These are phyloP conservation scores for Agelastica alni DNA, from an alignment of 2,888 invertebrate genomes.

Conservation along the genomic window DNA sequence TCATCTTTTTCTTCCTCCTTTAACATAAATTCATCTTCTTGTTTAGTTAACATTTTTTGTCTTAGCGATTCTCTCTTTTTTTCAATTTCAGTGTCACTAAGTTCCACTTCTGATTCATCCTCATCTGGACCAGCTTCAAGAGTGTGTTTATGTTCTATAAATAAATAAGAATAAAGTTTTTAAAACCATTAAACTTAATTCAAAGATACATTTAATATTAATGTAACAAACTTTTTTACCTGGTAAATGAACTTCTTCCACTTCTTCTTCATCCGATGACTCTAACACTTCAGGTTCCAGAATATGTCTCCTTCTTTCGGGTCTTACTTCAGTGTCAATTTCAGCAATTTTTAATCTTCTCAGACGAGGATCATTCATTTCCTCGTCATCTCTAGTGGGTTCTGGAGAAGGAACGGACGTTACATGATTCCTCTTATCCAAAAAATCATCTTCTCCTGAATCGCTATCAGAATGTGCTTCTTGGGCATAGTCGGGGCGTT, in stretches of 20 bases:
- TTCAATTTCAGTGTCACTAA: slow-evolving; percentile 86
- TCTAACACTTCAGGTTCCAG: slow-evolving; percentile 72
- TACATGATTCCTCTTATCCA: slow-evolving; percentile 64
- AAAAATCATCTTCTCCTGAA: slow-evolving; percentile 85
- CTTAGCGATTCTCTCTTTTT: slow-evolving; percentile 72
- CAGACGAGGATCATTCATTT: slow-evolving; percentile 81
- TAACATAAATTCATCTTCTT: slow-evolving; percentile 75
- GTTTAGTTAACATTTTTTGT: slow-evolving; percentile 68
- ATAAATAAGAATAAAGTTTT: no score
- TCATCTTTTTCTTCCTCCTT: slow-evolving; percentile 76
- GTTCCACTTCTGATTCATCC: slow-evolving; percentile 79
- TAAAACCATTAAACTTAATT: no score
- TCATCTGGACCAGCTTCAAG: slow-evolving; percentile 57
- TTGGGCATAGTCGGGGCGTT: slow-evolving; percentile 95
- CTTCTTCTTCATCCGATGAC: slow-evolving; percentile 62
- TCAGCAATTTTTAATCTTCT: slow-evolving; percentile 67
- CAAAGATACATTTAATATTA: no score
- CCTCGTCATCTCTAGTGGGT: slow-evolving; percentile 48
- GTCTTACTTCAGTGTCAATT: slow-evolving; percentile 58
- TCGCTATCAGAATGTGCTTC: slow-evolving; percentile 84
- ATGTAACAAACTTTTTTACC: no score
- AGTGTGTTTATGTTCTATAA: slow-evolving; percentile 53
- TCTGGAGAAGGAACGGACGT: slow-evolving; percentile 48
- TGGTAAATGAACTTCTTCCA: slow-evolving; percentile 53
- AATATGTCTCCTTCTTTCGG: slow-evolving; percentile 66